A percentile compares a stretch with the other conserved stretches of the same genome.
phyloP scores from a whole-genome alignment of 2,797 vertebrate genomes.

The Rhabdophis nuchalis region DNA sequence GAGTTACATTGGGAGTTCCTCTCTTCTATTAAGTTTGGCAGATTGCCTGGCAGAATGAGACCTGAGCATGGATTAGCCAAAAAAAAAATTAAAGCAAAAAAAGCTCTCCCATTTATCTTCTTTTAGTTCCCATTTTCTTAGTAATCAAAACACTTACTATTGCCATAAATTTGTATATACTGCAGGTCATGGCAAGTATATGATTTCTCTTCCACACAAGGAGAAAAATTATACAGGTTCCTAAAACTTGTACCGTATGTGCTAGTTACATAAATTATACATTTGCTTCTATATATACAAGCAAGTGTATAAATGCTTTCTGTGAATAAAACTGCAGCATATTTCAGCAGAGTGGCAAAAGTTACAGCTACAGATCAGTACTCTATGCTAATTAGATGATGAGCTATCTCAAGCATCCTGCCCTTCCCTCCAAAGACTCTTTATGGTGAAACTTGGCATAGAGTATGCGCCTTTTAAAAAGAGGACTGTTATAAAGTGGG shows the following conservation, averaged over 20 bases:
- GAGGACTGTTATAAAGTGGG: background rate
- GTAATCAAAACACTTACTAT: conserved; percentile 12
- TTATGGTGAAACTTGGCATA: background rate
- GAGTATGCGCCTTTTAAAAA: background rate
- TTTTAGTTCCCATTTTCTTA: background rate
- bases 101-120: background rate
- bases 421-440: background rate
- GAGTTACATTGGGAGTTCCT: background rate
- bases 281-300: background rate
- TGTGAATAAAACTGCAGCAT: background rate
- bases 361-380: background rate
- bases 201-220: fast-evolving
- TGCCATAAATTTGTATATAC: conserved; percentile 10
- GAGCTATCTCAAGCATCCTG: background rate
- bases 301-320: background rate
- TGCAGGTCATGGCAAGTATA: background rate
- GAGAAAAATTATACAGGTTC: background rate
- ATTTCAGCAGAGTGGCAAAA: background rate
- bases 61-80: conserved; percentile 19
- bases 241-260: background rate
- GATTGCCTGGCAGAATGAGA: background rate
- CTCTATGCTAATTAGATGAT: background rate
- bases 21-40: background rate
- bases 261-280: background rate
- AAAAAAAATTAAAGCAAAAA: background rate